Percentiles rank a stretch among this genome's conserved stretches.
Conservation (phyloP, 2,888 invertebrate genomes). For the Anoplius nigerrimus region DNA sequence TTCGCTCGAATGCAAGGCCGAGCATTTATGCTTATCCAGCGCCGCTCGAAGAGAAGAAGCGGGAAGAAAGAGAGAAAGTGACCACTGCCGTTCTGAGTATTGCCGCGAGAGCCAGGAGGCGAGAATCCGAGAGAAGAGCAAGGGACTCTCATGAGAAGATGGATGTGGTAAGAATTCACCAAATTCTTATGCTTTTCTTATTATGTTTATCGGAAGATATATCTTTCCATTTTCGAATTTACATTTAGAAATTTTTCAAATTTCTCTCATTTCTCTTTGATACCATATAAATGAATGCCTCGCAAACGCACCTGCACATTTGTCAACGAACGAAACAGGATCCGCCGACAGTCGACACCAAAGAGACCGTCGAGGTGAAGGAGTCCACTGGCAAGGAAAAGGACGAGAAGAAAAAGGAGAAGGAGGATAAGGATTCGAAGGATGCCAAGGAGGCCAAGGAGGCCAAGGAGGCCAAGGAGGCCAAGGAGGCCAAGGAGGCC, state of each 20-base stretch:
- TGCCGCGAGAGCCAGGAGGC: conserved; percentile 92
- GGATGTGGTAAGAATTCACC: conserved; percentile 83
- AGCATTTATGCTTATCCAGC: conserved; percentile 98
- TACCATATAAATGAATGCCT: too few species aligned
- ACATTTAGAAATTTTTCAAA: too few species aligned
- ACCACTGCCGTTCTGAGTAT: conserved; percentile 98
- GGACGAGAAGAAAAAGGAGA: conserved; percentile 76
- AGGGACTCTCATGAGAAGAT: conserved; percentile 85
- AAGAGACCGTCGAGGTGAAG: conserved; percentile 67
- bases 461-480: conserved; percentile 75
- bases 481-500: conserved; percentile 71
- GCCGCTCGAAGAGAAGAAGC: conserved; percentile 97
- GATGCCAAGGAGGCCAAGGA: too few species aligned
- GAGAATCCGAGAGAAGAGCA: conserved; percentile 84
- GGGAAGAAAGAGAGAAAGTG: conserved; percentile 97
- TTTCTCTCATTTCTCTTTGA: too few species aligned
- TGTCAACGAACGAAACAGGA: conserved; percentile 50
- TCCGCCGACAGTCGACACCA: conserved; percentile 63
- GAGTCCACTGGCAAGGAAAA: conserved; percentile 67
- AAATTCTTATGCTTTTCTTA: too few species aligned
- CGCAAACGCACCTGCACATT: conserved; percentile 2
- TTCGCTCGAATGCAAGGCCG: conserved; percentile 94
- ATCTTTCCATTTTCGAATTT: too few species aligned
- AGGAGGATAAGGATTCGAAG: conserved; percentile 68
- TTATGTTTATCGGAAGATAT: too few species aligned